These are phyloP conservation scores for Caretta caretta DNA, from an alignment of 2,113 vertebrate species.

Conservation along the genomic window DNA sequence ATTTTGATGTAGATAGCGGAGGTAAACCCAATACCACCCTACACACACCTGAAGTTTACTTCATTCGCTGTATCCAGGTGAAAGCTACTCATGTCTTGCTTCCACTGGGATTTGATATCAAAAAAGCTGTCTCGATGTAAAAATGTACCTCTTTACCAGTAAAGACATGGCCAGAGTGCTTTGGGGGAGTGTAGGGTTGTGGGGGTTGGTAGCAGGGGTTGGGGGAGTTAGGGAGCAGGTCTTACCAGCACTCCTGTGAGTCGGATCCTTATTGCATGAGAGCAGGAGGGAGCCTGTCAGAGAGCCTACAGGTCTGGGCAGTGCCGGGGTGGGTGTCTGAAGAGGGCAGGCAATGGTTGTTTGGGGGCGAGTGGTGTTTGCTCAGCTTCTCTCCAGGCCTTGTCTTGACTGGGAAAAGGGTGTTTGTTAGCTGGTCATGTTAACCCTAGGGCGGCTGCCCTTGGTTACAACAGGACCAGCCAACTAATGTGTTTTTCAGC, in stretches of 20 bases:
- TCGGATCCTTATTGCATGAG: neutral
- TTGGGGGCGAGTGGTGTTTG: neutral
- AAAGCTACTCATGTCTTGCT: neutral
- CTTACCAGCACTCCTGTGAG: too few relatives aligned
- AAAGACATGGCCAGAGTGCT: neutral
- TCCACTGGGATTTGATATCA: neutral
- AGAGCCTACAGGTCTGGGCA: neutral
- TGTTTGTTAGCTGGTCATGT: neutral
- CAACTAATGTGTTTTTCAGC: neutral
- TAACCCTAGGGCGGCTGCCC: neutral
- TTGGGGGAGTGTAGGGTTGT: neutral
- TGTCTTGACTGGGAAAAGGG: neutral
- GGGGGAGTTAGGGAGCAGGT: too few relatives aligned
- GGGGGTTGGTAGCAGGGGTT: neutral
- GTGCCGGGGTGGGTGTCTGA: neutral
- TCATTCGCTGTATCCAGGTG: neutral
- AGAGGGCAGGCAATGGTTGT: too few relatives aligned
- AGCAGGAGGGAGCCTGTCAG: neutral
- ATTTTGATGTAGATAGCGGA: neutral
- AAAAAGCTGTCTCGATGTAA: neutral
- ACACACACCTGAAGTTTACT: neutral
- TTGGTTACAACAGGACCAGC: neutral
- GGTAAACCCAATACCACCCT: neutral
- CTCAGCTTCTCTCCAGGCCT: neutral
- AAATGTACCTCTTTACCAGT: neutral